Base-by-base conservation (phyloP, 2,888 invertebrate genomes). In the Ichneumon xanthorius region DNA sequence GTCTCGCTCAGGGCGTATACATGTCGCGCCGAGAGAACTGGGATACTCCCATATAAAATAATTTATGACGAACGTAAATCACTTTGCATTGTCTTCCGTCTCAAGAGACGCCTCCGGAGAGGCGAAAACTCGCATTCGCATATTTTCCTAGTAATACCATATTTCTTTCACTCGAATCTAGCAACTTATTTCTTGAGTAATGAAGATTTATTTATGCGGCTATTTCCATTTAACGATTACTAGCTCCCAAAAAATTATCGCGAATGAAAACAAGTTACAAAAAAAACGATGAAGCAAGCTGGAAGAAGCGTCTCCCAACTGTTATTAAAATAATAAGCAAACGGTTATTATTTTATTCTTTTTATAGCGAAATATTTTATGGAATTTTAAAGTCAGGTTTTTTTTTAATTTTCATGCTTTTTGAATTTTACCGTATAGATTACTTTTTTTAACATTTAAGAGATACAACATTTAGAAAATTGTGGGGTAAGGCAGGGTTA, bases 41-140 rank as follows among this genome's bases (percentile, higher is more conserved):
- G 71, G 30, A 45, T 40, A 26, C 40, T 22, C 16, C 40, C 63
- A 40, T 71, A 53, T 63, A 61, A 71, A 55, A 82, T 82, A 71
- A 82, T 82, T 76, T 63, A 81, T 30, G 45, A 22, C 26, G 37
- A 40, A 16, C 67, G 75, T 81, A 76, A 81, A 81, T 81, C 68
- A 81, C 70, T 48, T 75, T 53, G 26, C 50, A 22, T 70, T 70
- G 70, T 76, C 68, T 76, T 75, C 68, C 48, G 75, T 45, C 33
- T 81, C 37, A 73, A 45, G 67, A 40, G 67, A 48, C n/a, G 67
- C 58, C 67, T 75, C 55, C 14, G 50, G 63, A 16, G 50, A 58
- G 6, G 14, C 48, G 48, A 78, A 71, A 63, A 45, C 37, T 78
- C 72, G 40, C 9, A 19, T 50, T 72, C 48, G 37, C 50, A 33